Percentiles rank a stretch among this genome's conserved stretches.
Conservation (phyloP, 2,797 vertebrate genomes). For the Petrocephalus sullivani region DNA sequence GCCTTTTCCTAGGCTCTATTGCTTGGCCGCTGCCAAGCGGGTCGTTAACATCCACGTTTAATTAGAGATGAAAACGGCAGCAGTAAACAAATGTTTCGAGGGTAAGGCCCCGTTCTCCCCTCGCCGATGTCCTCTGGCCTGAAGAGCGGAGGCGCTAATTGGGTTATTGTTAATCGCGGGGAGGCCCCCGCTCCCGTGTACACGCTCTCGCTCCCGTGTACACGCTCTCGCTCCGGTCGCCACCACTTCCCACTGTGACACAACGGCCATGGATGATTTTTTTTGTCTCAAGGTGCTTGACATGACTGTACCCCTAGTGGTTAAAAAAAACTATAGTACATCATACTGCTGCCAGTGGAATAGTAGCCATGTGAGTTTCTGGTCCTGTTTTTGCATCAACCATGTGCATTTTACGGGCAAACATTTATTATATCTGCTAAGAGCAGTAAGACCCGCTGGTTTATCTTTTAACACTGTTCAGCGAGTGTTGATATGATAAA, state of each 20-base stretch:
- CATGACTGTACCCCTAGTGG: not conserved
- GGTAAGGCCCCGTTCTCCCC: not conserved
- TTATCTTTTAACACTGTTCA: not conserved
- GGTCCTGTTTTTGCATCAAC: not conserved
- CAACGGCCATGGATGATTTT: no score
- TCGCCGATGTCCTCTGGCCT: not conserved
- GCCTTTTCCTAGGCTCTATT: not conserved
- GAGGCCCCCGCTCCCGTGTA: no score
- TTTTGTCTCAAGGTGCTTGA: not conserved
- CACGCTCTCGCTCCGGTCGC: not conserved
- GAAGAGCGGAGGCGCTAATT: not conserved
- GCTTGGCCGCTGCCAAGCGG: not conserved
- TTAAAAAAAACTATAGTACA: not conserved
- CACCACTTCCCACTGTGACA: not conserved
- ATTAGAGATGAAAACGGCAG: not conserved
- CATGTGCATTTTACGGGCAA: not conserved
- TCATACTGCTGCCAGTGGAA: not conserved
- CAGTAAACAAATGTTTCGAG: slow-evolving; percentile 9
- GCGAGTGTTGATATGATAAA: not conserved
- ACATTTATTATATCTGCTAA: not conserved
- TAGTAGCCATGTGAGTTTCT: not conserved
- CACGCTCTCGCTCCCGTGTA: not conserved
- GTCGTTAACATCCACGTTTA: not conserved
- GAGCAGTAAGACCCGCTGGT: not conserved
- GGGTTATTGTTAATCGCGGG: not conserved